Evolutionary conservation across 2,888 invertebrate genomes (phyloP).

Genomic region (Axea sp.): DNA sequence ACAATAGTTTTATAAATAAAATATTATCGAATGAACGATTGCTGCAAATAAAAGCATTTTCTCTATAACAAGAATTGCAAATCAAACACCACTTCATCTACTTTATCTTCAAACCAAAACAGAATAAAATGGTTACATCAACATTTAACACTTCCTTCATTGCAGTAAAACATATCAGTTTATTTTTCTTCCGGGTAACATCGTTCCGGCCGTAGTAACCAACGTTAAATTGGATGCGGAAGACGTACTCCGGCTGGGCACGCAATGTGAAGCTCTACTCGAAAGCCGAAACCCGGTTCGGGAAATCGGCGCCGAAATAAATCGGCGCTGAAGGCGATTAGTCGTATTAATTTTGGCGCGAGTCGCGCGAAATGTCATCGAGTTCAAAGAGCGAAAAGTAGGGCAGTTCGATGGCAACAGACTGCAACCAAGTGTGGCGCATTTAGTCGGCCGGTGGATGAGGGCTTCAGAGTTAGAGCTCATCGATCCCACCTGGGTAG

Average conservation of each 20-base stretch:
- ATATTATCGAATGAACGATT: no score
- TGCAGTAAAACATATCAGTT: conserved; percentile 9
- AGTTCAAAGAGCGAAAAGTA: conserved; percentile 64
- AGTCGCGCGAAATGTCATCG: conserved; percentile 44
- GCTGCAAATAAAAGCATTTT: no score
- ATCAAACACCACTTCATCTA: neutral
- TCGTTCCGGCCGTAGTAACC: conserved; percentile 2
- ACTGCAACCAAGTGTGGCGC: conserved; percentile 63
- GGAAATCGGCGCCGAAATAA: conserved; percentile 29
- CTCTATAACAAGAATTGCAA: no score
- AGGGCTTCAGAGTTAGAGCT: conserved; percentile 68
- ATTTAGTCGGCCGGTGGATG: conserved; percentile 61
- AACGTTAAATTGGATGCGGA: conserved; percentile 22
- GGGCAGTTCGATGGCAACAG: conserved; percentile 64
- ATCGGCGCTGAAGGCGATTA: conserved; percentile 11
- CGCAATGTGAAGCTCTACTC: neutral
- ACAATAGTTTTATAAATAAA: no score
- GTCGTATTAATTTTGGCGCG: conserved; percentile 40
- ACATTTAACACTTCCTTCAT: neutral
- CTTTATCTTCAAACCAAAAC: neutral
- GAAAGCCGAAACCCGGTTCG: neutral
- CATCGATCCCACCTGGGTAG: conserved; percentile 74
- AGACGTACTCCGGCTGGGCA: conserved; percentile 25
- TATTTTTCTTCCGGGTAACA: no score
- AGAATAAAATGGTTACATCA: neutral